Evolutionary conservation across 2,888 invertebrate species (phyloP).

Genomic region (Tuberolachnus salignus): DNA sequence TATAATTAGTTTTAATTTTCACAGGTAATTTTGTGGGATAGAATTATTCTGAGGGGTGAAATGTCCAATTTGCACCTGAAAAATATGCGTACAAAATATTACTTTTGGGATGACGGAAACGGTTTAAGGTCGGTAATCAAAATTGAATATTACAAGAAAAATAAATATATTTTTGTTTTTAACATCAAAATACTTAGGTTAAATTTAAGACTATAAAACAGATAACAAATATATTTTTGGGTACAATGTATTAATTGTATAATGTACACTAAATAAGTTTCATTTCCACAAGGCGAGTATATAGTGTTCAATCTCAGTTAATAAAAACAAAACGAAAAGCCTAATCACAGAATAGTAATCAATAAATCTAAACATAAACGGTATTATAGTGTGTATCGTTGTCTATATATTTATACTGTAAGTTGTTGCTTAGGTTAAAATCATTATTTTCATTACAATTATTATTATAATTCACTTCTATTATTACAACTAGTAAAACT

Average conservation of each 20-base stretch:
- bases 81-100: conserved; percentile 96
- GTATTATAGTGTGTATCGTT: background rate
- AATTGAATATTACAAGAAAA: conserved; percentile 61
- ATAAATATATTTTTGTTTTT: conserved; percentile 29
- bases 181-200: conserved; percentile 27
- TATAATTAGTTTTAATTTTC: conserved; percentile 18
- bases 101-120: conserved; percentile 99
- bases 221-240: conserved; percentile 8
- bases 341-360: background rate
- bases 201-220: conserved; percentile 25
- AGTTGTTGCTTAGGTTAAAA: background rate
- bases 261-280: background rate
- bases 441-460: background rate
- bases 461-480: conserved; percentile 8
- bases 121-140: conserved; percentile 78
- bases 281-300: background rate
- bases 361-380: background rate
- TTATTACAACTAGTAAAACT: conserved; percentile 3
- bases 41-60: conserved; percentile 92
- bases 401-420: background rate
- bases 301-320: background rate
- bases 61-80: conserved; percentile 91
- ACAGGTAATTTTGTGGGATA: conserved; percentile 96
- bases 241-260: conserved; percentile 1
- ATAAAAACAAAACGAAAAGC: background rate